Percentiles rank a stretch among this genome's conserved stretches.
Evolutionary conservation across 2,797 vertebrate species (phyloP).

Genomic region (Pseudochirops corinnae): DNA sequence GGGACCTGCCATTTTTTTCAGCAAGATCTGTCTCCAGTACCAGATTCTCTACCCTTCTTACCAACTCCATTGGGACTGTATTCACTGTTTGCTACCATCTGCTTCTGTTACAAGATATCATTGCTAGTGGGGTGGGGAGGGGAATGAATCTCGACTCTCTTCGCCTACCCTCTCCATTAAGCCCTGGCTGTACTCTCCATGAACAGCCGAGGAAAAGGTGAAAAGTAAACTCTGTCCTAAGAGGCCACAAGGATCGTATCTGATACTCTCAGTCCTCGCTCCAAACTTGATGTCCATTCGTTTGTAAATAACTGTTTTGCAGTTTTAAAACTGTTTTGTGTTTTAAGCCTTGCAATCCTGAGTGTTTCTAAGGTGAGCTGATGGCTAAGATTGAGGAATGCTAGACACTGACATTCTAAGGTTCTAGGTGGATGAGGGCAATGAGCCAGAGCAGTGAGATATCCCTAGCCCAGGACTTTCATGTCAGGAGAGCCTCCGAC

Average conservation of each 20-base stretch:
- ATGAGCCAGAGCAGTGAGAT: not conserved
- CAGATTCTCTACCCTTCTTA: not conserved
- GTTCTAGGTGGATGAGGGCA: not conserved
- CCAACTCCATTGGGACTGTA: not conserved
- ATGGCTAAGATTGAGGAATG: not conserved
- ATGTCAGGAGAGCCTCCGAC: not conserved
- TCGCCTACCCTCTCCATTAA: not conserved
- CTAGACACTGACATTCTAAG: not conserved
- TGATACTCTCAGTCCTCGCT: not conserved
- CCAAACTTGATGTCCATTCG: not conserved
- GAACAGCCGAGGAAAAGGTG: not conserved
- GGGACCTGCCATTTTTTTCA: not conserved
- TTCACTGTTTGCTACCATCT: too few relatives aligned
- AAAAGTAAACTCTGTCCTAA: not conserved
- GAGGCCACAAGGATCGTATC: not conserved
- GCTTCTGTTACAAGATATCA: not conserved
- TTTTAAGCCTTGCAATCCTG: not conserved
- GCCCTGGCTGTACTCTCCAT: not conserved
- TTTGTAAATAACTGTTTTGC: not conserved
- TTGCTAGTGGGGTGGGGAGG: not conserved
- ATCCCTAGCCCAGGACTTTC: not conserved
- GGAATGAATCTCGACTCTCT: not conserved
- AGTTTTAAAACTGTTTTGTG: not conserved
- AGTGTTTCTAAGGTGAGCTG: not conserved
- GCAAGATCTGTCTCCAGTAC: not conserved